Percentiles rank a stretch among this genome's conserved stretches.
phyloP scores from a whole-genome alignment of 1,140 invertebrate species.

The Dinoponera quadriceps region DNA sequence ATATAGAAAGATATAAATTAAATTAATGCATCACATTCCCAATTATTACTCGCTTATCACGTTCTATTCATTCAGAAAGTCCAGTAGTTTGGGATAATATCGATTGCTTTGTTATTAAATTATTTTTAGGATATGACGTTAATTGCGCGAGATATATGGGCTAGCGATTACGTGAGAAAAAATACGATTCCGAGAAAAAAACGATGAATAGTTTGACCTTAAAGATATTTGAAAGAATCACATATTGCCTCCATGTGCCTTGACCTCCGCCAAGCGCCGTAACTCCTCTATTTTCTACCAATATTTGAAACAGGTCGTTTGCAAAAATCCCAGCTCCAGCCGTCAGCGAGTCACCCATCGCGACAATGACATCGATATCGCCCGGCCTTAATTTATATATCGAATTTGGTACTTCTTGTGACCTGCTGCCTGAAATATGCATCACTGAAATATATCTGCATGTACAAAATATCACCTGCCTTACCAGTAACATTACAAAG shows the following conservation, averaged over 20 bases:
- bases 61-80: no score
- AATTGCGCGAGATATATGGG: no score
- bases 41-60: no score
- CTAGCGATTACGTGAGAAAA: no score
- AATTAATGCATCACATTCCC: no score
- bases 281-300: slow-evolving; percentile 85
- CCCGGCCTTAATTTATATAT: slow-evolving; percentile 88
- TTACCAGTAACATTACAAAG: slow-evolving; percentile 82
- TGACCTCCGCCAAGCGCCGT: slow-evolving; percentile 86
- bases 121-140: no score
- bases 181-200: no score
- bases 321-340: slow-evolving; percentile 88
- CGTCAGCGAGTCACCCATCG: slow-evolving; percentile 90
- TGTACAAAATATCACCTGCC: not conserved
- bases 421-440: slow-evolving; percentile 73
- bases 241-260: slow-evolving; percentile 86
- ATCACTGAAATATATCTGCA: slow-evolving; percentile 11
- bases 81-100: no score
- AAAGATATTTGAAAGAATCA: slow-evolving; percentile 84
- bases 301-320: slow-evolving; percentile 81
- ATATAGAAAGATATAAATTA: no score
- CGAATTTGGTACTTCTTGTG: slow-evolving; percentile 81
- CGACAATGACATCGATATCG: slow-evolving; percentile 90
- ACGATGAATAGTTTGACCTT: slow-evolving; percentile 68
- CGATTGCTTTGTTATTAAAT: no score